Conservation (phyloP, 1,140 invertebrate species). For the Aphis craccivora region DNA sequence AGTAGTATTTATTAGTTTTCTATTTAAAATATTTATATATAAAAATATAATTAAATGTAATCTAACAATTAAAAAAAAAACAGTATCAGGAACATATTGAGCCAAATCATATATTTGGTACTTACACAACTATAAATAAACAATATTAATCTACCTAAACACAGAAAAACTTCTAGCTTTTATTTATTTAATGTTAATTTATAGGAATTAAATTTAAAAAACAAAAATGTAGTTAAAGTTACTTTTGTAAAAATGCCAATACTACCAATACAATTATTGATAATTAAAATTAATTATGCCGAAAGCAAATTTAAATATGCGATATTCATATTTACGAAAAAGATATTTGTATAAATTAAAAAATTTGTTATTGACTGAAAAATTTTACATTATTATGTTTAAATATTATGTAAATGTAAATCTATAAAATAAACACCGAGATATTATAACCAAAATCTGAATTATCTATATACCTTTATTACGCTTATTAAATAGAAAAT, state of each 20-base stretch:
- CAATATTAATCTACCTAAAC: no score
- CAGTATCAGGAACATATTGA: constrained; percentile 26
- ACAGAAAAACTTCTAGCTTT: not conserved
- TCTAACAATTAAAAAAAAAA: not conserved
- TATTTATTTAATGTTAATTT: not conserved
- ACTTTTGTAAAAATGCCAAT: not conserved
- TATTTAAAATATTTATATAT: not conserved
- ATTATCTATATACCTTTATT: not conserved
- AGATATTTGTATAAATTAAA: not conserved
- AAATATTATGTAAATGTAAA: not conserved
- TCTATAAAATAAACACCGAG: not conserved
- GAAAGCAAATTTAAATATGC: not conserved
- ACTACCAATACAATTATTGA: not conserved
- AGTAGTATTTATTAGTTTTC: not conserved
- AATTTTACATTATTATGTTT: not conserved
- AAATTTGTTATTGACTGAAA: not conserved
- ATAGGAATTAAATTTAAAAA: no score
- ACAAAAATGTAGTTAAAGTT: no score
- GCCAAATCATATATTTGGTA: not conserved
- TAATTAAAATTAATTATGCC: not conserved
- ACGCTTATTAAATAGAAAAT: not conserved
- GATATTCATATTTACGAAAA: no score
- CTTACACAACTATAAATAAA: not conserved
- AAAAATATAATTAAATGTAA: not conserved
- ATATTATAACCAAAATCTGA: not conserved